Percentiles rank a stretch among this genome's conserved stretches.
Conservation (phyloP, 1,140 invertebrate species). For the Anoplolepis gracilipes region DNA sequence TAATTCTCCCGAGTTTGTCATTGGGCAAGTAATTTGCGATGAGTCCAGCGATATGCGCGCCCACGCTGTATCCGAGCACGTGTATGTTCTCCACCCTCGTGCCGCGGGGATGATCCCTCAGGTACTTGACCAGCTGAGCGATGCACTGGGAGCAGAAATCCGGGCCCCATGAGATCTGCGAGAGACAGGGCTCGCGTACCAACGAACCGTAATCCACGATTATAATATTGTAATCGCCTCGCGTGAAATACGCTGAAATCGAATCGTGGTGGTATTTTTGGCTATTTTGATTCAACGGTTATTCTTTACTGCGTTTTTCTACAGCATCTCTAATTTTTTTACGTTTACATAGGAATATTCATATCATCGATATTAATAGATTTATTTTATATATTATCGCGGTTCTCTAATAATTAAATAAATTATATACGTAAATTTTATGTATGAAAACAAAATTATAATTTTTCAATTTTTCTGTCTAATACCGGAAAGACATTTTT, state of each 20-base stretch:
- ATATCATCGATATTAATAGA: too few relatives aligned
- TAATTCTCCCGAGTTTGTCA: conserved; percentile 92
- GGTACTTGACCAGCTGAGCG: conserved; percentile 92
- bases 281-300: conserved; percentile 1
- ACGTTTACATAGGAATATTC: too few relatives aligned
- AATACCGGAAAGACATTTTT: too few relatives aligned
- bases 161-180: conserved; percentile 94
- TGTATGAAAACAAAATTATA: too few relatives aligned
- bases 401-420: too few relatives aligned
- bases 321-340: not conserved
- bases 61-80: conserved; percentile 94
- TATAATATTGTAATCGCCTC: conserved; percentile 94
- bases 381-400: too few relatives aligned
- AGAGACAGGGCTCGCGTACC: conserved; percentile 93
- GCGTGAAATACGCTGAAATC: conserved; percentile 90
- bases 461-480: too few relatives aligned
- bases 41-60: conserved; percentile 93
- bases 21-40: conserved; percentile 91
- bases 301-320: not conserved
- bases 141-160: conserved; percentile 92
- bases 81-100: conserved; percentile 91
- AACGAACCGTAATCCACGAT: conserved; percentile 94
- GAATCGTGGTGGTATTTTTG: conserved; percentile 39
- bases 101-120: conserved; percentile 91
- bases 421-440: too few relatives aligned